Base-by-base conservation (phyloP, 92 coral and sea anemone species). In the Bergia sp. region DNA sequence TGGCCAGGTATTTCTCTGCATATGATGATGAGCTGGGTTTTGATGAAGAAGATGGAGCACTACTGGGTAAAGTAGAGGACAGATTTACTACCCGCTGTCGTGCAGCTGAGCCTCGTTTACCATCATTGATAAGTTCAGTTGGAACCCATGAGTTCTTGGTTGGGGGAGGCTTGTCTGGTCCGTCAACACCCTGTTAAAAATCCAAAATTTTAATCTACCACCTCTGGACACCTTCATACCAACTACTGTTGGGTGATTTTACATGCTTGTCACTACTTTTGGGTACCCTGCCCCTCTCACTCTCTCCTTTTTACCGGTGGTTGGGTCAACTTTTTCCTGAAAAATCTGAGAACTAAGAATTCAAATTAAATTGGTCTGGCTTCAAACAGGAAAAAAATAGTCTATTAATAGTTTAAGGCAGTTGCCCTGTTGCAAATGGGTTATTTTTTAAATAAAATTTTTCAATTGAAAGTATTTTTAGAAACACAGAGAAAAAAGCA, bases 101-200 rank as follows among this genome's bases (percentile, higher is more conserved):
- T 29, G 93, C 80, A 36, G 86, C 85, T 20, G 96, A 55, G 66
- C 92, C 91, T 42, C 88, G 89, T 71, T 90, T 86, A 23, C 95
- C 93, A 55, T 96, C 99, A 79, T 92, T 95, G 4, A 92, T 86
- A 44, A 93, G 93, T 85, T 95, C 98, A 55, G 89, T 82, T 37
- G 98, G 98, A 74, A 92, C 99, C 99, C 98, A 97, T 8, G 99
- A 95, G 42, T 96, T 94, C 43, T 90, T 87, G 58, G 91, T 85
- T 65, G 93, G 94, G 15, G 94, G 94, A 37, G 96, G 97, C 72
- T 91, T 88, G 79, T 94, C 92, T 36, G 90, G 93, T 79, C 88
- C 76, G 15, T 45, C 80, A 11, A 90, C 95, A 90, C 64, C 77
- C 93, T 90, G 82, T 18, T 37, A 61, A 77, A 67, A 38, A 73